A percentile compares a stretch with the other conserved stretches of the same genome.
Evolutionary conservation across 2,113 vertebrate genomes (phyloP).

Genomic region (Labrus mixtus): DNA sequence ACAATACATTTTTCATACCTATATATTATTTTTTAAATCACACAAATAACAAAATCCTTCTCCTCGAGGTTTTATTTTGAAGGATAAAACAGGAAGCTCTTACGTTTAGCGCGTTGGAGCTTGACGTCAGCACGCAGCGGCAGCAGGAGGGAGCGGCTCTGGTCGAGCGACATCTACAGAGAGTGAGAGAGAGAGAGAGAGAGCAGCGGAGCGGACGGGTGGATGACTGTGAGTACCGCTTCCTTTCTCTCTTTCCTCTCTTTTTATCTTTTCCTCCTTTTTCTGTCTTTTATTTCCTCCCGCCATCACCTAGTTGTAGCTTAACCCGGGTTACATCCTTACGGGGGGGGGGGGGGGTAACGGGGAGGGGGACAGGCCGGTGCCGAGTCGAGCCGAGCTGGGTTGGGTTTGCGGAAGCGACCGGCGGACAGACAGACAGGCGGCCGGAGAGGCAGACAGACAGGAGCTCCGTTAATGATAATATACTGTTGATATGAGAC

Average conservation of each 20-base stretch:
- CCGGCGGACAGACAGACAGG: conserved; percentile 58
- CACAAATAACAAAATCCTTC: neutral
- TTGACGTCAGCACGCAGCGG: conserved; percentile 42
- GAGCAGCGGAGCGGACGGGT: conserved; percentile 61
- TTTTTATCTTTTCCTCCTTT: conserved; percentile 2
- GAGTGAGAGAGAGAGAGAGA: conserved; percentile 44
- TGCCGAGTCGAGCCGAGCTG: conserved; percentile 39
- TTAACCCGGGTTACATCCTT: neutral
- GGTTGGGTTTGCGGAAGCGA: conserved; percentile 80
- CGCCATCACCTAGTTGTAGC: neutral
- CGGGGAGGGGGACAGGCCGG: conserved; percentile 42
- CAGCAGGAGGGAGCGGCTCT: conserved; percentile 79
- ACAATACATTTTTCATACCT: too few relatives aligned
- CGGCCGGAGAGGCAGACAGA: conserved; percentile 44
- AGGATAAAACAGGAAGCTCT: neutral
- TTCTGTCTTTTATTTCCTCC: neutral
- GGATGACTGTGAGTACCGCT: conserved; percentile 74
- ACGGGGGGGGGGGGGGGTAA: accelerated
- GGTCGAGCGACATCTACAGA: conserved; percentile 59
- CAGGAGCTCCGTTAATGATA: conserved; percentile 35
- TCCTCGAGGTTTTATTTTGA: conserved; percentile 41
- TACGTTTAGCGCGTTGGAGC: accelerated
- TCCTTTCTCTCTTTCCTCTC: conserved; percentile 30
- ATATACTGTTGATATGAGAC: conserved; percentile 13
- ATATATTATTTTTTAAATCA: too few relatives aligned